Evolutionary conservation across 1,140 invertebrate genomes (phyloP), one percentile per base, ranked within the genome.

Genomic region (Aphelenchoides avenae): DNA sequence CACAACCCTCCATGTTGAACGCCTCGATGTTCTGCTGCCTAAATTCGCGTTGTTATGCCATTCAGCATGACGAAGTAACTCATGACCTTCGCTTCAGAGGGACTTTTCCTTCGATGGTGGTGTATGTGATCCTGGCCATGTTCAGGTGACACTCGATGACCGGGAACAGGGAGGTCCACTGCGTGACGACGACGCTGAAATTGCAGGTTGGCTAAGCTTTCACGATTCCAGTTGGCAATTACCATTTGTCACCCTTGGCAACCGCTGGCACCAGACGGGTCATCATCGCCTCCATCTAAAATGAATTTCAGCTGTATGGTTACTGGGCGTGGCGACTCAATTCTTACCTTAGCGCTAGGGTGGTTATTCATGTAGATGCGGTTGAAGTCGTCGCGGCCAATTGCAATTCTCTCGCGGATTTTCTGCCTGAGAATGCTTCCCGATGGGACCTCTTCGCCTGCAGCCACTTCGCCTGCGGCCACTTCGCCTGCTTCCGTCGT

Each of bases 101-200:
- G 31, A 65, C 36, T 9, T 41, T 34, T n/a, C 65, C 65, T 13
- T 52, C 70, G 30, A 67, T 67, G 18, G 39, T 30, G 4, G 61
- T 70, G 37, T 52, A 70, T 30, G 27, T 20, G 6, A 68, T 44
- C 13, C 26, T 29, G 6, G 29, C 26, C 29, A 52, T 46, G 11
- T 57, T 57, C 33, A 67, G 33, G 30, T 67, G 65, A n/a, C 30
- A 31, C 36, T 68, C 54, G 29, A 67, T 41, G 18, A 67, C 52
- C 13, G 44, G 31, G 9, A 67, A 42, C 53, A 67, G 49, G 11
- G 52, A 44, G 24, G 65, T 66, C 65, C 65, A 67, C 33, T 67
- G 65, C 15, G 34, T 49, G 1, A 67, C 61, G 31, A 67, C 53
- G 26, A 67, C 61, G 33, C 59, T 66, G 40, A 66, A 57, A n/a